These are phyloP conservation scores for Drosophila ambigua DNA, from an alignment of 1,140 invertebrate genomes.

Conservation along the genomic window DNA sequence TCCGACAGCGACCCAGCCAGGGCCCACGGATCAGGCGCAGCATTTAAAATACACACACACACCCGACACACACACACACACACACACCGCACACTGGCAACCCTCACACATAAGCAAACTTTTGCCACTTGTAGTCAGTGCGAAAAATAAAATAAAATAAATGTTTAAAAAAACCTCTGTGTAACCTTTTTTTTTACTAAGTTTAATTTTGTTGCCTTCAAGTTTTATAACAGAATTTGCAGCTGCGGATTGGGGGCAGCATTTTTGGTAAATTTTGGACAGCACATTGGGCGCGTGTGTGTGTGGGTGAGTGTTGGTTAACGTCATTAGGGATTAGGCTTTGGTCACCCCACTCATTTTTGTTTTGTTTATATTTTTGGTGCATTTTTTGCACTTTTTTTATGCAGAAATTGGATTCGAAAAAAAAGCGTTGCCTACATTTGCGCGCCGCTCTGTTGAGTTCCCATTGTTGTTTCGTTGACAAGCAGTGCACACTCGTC, in stretches of 20 bases:
- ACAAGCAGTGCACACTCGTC: slow-evolving; percentile 25
- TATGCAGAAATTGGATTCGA: slow-evolving; percentile 17
- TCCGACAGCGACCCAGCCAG: slow-evolving; percentile 11
- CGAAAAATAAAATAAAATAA: slow-evolving; percentile 18
- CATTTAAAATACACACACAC: slow-evolving; percentile 44
- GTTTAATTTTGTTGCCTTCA: slow-evolving; percentile 30
- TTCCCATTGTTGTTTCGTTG: slow-evolving; percentile 47
- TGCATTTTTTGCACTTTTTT: too few species aligned
- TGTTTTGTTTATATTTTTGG: slow-evolving; percentile 31
- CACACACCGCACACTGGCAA: background rate
- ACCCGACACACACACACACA: slow-evolving; percentile 13
- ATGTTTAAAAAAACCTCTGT: slow-evolving; percentile 26
- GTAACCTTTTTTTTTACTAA: slow-evolving; percentile 37
- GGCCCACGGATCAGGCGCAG: slow-evolving; percentile 29
- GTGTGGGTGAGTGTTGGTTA: slow-evolving; percentile 23
- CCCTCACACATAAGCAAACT: slow-evolving; percentile 14
- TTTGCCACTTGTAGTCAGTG: slow-evolving; percentile 56
- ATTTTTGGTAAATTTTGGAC: slow-evolving; percentile 17
- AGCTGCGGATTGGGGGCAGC: background rate
- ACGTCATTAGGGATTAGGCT: slow-evolving; percentile 47
- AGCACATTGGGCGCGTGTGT: background rate
- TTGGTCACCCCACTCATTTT: slow-evolving; percentile 31
- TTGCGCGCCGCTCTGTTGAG: slow-evolving; percentile 34
- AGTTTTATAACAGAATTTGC: slow-evolving; percentile 3
- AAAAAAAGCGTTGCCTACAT: slow-evolving; percentile 61